Evolutionary conservation across 2,888 invertebrate species (phyloP).

Genomic region (Polydrusus tereticollis): DNA sequence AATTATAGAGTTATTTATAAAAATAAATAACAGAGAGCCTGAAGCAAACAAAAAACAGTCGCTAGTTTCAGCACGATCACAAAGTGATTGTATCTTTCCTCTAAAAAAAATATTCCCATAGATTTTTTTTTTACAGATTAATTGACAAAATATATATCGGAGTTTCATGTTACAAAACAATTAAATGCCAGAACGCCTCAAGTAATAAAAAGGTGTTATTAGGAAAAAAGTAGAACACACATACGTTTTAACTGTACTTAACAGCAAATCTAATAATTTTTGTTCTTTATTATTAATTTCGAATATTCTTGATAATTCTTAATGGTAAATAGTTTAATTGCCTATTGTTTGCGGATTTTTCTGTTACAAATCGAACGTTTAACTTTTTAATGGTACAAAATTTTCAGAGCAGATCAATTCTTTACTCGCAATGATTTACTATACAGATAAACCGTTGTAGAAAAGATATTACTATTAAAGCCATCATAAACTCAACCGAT

Average conservation of each 20-base stretch:
- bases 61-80: too few species aligned
- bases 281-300: conserved; percentile 34
- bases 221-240: conserved; percentile 43
- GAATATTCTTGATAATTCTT: conserved; percentile 31
- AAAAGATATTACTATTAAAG: not conserved
- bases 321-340: conserved; percentile 27
- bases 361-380: conserved; percentile 22
- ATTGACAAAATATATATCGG: conserved; percentile 32
- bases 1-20: too few species aligned
- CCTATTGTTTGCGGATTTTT: conserved; percentile 9
- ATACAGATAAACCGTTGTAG: not conserved
- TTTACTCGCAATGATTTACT: not conserved
- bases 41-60: too few species aligned
- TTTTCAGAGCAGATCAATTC: conserved; percentile 31
- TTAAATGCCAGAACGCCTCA: conserved; percentile 25
- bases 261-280: conserved; percentile 32
- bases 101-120: conserved; percentile 10
- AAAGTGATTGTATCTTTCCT: conserved; percentile 12
- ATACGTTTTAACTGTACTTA: conserved; percentile 34
- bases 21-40: not conserved
- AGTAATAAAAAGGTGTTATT: conserved; percentile 38
- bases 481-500: not conserved
- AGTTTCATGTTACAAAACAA: conserved; percentile 42
- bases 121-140: conserved; percentile 3
- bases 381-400: not conserved